Base-by-base conservation (phyloP, 2,113 vertebrate species). In the Mystacornis crossleyi region DNA sequence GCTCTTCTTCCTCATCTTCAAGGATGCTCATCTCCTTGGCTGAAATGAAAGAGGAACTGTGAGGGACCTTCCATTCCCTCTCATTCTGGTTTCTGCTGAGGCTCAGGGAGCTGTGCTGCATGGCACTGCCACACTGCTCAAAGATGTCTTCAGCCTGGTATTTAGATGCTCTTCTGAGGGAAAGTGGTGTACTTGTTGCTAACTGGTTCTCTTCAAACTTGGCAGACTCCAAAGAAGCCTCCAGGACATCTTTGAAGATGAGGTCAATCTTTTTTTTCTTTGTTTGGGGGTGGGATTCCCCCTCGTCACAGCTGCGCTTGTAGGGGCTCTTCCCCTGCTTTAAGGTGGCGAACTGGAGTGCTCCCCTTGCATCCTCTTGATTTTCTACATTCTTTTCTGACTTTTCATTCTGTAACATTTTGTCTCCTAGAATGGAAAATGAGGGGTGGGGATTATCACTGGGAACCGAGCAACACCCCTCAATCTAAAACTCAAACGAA, bases 251-350 rank as follows among this genome's bases (percentile, higher is more conserved):
- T 98, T 99, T 99, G 97, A 99, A 99, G 92, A 99, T 99, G 80
- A 99, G 98, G 94, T 99, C 99, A 18, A 99, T 99, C 94, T 99
- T 99, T 97, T 99, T 99, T 97, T 99, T 99, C 98, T 99, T 99
- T 78, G 99, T 95, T 50, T 99, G 99, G 90, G 98, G 97, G 75
- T 99, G 98, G 13, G 91, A 60, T 14, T 99, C 99, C 16, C 97
- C 97, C 73, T 99, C 99, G 0, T 99, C 99, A 77, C 95, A 98
- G 67, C 97, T 95, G 61, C 98, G 98, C 93, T 99, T 99, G 85
- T 97, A 98, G 34, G 98, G 97, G 84, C 97, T 98, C 89, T 98
- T 98, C 92, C 98, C 98, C 83, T 98, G 98, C 84, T 98, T 99
- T 85, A 98, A 95, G 60, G 97, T 97, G 5, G 98, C 92, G 40